These are phyloP conservation scores for Ophthalmotilapia sp. DNA, from an alignment of 2,113 vertebrate genomes.

Conservation along the genomic window DNA sequence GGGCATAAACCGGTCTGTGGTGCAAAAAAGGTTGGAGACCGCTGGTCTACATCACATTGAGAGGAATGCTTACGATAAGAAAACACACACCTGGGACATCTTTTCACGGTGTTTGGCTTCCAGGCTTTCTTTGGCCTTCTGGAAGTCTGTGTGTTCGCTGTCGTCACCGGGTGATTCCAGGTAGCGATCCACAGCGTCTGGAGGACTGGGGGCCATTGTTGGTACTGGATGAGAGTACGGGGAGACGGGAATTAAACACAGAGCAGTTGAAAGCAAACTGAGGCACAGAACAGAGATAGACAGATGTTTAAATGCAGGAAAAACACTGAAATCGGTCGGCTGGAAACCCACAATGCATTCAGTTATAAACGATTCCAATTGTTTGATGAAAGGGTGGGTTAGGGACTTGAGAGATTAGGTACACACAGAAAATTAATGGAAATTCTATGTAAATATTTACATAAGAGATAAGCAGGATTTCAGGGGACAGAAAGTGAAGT, in stretches of 20 bases:
- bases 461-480: background rate
- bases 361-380: background rate
- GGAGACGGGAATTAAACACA: background rate
- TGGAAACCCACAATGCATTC: background rate
- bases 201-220: conserved; percentile 81
- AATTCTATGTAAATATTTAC: background rate
- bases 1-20: background rate
- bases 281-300: background rate
- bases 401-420: background rate
- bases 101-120: conserved; percentile 89
- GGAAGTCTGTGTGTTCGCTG: conserved; percentile 89
- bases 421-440: background rate
- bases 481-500: background rate
- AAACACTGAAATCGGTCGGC: background rate
- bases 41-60: background rate
- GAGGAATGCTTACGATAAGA: background rate
- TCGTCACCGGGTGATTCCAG: conserved; percentile 90
- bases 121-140: conserved; percentile 94
- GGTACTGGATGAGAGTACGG: conserved; percentile 65
- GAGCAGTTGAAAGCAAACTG: background rate
- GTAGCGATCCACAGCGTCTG: conserved; percentile 89
- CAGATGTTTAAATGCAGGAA: background rate
- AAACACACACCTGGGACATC: conserved; percentile 83
- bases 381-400: background rate
- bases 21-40: background rate